phyloP scores from a whole-genome alignment of 2,113 vertebrate species.

The Eptesicus fuscus region DNA sequence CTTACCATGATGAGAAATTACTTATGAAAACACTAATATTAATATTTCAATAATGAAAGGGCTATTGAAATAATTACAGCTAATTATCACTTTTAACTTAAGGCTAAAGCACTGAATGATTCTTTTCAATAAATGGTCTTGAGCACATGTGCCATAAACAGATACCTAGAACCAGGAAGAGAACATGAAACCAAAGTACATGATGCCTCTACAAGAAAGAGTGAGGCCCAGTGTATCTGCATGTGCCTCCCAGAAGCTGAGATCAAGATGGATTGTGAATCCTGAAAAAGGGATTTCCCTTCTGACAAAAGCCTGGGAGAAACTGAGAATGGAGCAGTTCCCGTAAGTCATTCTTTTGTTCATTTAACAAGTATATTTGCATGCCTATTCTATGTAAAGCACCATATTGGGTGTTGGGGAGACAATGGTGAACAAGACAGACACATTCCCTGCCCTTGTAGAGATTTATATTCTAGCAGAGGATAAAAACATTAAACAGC shows the following conservation, averaged over 20 bases:
- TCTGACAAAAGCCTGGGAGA: not conserved
- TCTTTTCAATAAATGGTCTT: not conserved
- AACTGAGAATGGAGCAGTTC: not conserved
- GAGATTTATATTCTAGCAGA: not conserved
- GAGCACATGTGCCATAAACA: not conserved
- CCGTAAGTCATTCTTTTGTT: not conserved
- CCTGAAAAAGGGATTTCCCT: not conserved
- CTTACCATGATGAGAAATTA: not conserved
- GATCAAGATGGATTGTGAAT: not conserved
- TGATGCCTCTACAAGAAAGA: not conserved
- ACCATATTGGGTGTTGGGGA: not conserved
- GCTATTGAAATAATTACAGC: not conserved
- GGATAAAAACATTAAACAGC: not conserved
- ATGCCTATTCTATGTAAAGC: not conserved
- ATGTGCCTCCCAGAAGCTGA: not conserved
- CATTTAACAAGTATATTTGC: not conserved
- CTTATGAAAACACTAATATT: slow-evolving; percentile 4
- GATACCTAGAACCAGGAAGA: not conserved
- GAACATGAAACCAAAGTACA: not conserved
- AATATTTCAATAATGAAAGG: slow-evolving; percentile 24
- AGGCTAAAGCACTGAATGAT: not conserved
- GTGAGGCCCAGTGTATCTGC: not conserved
- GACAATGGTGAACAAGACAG: not conserved
- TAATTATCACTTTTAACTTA: slow-evolving; percentile 19
- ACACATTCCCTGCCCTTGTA: not conserved